Conservation (phyloP, 53 echinoderm and acorn worm genomes). For the Paelopatides confundens region DNA sequence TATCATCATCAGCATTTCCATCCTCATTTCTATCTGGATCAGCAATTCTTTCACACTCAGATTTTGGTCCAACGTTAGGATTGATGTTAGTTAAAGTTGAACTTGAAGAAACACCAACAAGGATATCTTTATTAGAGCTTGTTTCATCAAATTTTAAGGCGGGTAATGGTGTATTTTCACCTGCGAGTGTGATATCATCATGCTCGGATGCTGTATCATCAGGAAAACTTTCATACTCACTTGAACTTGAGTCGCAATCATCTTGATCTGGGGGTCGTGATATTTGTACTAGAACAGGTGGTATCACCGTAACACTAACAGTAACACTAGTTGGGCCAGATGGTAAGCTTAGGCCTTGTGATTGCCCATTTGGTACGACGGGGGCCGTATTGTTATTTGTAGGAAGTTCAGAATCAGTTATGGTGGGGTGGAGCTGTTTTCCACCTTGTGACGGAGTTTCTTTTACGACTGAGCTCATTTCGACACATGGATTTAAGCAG, state of each 20-base stretch:
- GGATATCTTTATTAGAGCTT: neutral
- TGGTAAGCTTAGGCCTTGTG: conserved; percentile 4
- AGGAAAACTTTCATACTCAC: conserved; percentile 68
- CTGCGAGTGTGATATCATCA: conserved; percentile 53
- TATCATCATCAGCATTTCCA: no score
- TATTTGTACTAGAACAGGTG: conserved; percentile 83
- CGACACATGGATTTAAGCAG: neutral
- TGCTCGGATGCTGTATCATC: conserved; percentile 25
- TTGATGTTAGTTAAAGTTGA: neutral
- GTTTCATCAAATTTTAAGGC: neutral
- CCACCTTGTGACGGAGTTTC: neutral
- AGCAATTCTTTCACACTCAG: neutral
- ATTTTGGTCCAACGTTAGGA: no score
- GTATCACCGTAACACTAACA: conserved; percentile 21
- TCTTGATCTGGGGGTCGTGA: conserved; percentile 71
- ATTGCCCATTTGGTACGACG: neutral
- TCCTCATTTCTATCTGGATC: conserved; percentile 92
- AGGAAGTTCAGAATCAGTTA: no score
- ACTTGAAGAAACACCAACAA: neutral
- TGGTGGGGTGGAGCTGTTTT: conserved; percentile 13
- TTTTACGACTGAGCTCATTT: conserved; percentile 13
- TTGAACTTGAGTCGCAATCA: conserved; percentile 48
- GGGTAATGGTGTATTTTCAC: conserved; percentile 18
- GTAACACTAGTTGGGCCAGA: neutral
- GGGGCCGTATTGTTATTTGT: neutral